Evolutionary conservation across 1,140 invertebrate species (phyloP).

Genomic region (Helicorthomorpha holstii): DNA sequence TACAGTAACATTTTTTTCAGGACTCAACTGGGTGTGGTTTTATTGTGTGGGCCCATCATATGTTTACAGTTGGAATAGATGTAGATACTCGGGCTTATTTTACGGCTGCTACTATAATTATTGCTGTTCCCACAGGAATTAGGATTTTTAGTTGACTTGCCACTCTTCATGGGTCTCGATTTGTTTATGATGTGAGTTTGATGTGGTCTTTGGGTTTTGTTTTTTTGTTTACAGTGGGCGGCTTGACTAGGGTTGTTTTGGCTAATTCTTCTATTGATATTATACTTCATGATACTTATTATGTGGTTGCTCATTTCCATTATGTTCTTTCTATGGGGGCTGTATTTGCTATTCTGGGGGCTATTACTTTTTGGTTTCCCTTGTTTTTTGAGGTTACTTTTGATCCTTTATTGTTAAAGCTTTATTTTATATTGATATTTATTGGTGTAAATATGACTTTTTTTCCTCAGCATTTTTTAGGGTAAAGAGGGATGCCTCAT

Average conservation of each 20-base stretch:
- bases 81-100: constrained; percentile 52
- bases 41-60: constrained; percentile 16
- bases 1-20: too few relatives aligned
- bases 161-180: constrained; percentile 24
- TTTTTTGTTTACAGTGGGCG: constrained; percentile 39
- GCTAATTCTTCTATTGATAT: constrained; percentile 52
- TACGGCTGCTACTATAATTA: constrained; percentile 52
- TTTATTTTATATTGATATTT: constrained; percentile 38
- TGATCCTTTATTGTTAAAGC: constrained; percentile 26
- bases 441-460: constrained; percentile 53
- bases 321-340: constrained; percentile 33
- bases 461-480: constrained; percentile 57
- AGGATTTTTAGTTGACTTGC: constrained; percentile 40
- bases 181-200: constrained; percentile 34
- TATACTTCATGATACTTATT: constrained; percentile 52
- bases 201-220: constrained; percentile 49
- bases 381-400: constrained; percentile 38
- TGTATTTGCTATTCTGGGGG: constrained; percentile 49
- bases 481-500: constrained; percentile 49
- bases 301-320: constrained; percentile 57
- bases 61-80: constrained; percentile 46
- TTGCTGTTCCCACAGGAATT: constrained; percentile 33
- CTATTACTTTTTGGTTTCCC: constrained; percentile 45
- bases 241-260: constrained; percentile 35
- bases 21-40: too few relatives aligned